These are phyloP conservation scores for Stictonetta naevosa DNA, from an alignment of 2,113 vertebrate species.

Conservation along the genomic window DNA sequence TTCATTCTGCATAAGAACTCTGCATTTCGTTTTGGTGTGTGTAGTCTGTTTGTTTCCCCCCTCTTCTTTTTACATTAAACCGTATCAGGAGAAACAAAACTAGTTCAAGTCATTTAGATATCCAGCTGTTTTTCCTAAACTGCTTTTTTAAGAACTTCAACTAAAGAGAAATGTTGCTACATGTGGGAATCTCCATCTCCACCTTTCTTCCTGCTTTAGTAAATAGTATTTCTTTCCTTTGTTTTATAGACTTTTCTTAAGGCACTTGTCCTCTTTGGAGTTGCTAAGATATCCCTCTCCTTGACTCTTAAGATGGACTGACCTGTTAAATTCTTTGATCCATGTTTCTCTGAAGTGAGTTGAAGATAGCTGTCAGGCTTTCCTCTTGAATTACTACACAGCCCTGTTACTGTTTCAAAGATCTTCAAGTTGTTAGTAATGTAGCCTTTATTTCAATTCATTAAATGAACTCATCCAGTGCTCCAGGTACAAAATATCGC, in stretches of 20 bases:
- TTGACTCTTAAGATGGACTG: neutral
- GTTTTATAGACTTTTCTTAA: neutral
- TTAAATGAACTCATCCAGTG: neutral
- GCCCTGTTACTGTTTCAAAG: neutral
- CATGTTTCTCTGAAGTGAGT: neutral
- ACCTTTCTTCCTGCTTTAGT: neutral
- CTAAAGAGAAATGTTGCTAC: neutral
- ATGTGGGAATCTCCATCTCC: neutral
- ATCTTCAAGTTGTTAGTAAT: neutral
- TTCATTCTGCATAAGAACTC: neutral
- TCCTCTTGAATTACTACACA: neutral
- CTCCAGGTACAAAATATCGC: neutral
- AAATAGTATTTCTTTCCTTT: neutral
- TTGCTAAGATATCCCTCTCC: neutral
- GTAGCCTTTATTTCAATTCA: neutral
- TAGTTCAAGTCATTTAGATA: neutral
- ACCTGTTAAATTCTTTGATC: neutral
- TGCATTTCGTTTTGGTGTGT: neutral
- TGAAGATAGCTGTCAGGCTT: neutral
- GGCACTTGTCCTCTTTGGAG: neutral
- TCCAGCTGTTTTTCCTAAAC: neutral
- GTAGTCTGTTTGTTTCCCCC: neutral
- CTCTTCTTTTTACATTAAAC: neutral
- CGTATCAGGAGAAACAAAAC: neutral
- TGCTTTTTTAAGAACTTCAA: neutral